These are phyloP conservation scores for Amiota mariae DNA, from an alignment of 2,888 invertebrate species.

Conservation along the genomic window DNA sequence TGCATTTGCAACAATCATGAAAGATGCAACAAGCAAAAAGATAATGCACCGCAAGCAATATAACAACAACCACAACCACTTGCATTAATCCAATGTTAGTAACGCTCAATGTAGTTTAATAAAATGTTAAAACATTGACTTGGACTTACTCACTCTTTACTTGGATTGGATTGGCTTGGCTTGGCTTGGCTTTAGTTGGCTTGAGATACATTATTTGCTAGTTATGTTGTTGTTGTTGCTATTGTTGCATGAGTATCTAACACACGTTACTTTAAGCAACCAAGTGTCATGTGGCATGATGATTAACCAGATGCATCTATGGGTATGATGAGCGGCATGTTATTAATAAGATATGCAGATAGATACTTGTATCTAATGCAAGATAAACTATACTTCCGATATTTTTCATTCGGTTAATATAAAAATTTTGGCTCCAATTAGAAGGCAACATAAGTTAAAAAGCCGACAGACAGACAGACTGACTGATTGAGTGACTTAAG, in stretches of 20 bases:
- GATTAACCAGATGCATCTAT: constrained; percentile 26
- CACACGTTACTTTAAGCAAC: constrained; percentile 33
- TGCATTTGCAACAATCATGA: background rate
- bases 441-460: constrained; percentile 43
- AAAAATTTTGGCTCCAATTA: too few species aligned
- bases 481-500: too few species aligned
- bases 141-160: background rate
- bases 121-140: background rate
- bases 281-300: constrained; percentile 47
- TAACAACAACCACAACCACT: constrained; percentile 28
- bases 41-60: constrained; percentile 23
- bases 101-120: constrained; percentile 40
- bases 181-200: background rate
- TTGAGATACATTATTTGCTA: background rate
- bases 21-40: constrained; percentile 21
- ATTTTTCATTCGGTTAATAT: too few species aligned
- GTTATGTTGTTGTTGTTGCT: constrained; percentile 27
- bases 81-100: constrained; percentile 39
- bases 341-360: constrained; percentile 16
- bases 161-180: background rate
- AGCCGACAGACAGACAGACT: too few species aligned
- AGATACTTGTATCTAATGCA: constrained; percentile 39
- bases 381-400: too few species aligned
- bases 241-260: constrained; percentile 48
- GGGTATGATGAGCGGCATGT: background rate